Conservation (phyloP, 2,888 invertebrate genomes). For the Spisula solida region DNA sequence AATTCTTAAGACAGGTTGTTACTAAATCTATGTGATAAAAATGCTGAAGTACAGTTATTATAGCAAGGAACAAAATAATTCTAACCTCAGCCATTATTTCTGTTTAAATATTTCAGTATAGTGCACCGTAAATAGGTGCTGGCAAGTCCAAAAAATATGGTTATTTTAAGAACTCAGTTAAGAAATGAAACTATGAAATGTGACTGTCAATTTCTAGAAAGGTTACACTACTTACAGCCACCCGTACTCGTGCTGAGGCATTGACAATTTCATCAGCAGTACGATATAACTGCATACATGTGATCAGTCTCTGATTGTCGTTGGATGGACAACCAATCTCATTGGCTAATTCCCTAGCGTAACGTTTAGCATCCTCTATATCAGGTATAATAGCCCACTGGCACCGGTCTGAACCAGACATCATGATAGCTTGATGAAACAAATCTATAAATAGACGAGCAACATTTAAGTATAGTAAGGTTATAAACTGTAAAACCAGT, state of each 20-base stretch:
- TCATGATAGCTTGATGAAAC: conserved; percentile 88
- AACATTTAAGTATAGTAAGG: neutral
- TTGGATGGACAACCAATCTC: conserved; percentile 82
- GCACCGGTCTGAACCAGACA: conserved; percentile 88
- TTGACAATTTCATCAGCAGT: conserved; percentile 85
- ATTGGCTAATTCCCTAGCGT: conserved; percentile 85
- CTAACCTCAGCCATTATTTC: too few relatives aligned
- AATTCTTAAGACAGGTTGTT: too few relatives aligned
- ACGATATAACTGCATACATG: conserved; percentile 86
- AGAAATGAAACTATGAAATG: too few relatives aligned
- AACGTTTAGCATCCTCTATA: conserved; percentile 83
- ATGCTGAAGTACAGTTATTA: too few relatives aligned
- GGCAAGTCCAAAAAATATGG: too few relatives aligned
- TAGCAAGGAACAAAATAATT: too few relatives aligned
- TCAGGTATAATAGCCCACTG: conserved; percentile 85
- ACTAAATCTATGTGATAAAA: too few relatives aligned
- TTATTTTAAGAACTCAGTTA: too few relatives aligned
- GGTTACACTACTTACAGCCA: conserved; percentile 77
- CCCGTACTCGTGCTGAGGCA: conserved; percentile 83
- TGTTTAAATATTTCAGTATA: too few relatives aligned
- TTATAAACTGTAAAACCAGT: too few relatives aligned
- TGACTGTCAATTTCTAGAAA: too few relatives aligned
- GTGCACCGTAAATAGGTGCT: too few relatives aligned
- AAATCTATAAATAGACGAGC: conserved; percentile 78
- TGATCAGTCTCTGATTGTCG: conserved; percentile 82